phyloP scores from a whole-genome alignment of 2,797 vertebrate genomes.

The Danio choprae region DNA sequence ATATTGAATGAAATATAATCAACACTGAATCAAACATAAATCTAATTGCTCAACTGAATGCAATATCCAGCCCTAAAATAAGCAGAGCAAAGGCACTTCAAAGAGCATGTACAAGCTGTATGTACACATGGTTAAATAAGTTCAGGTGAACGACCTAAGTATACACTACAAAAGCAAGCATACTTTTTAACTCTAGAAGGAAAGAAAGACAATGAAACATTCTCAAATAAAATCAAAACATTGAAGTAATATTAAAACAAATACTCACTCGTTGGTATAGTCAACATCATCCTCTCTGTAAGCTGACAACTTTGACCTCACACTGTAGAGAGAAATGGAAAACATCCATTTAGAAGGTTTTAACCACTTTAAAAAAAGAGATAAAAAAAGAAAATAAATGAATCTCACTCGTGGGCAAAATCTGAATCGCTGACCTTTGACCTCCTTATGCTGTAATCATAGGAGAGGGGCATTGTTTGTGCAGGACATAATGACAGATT shows the following conservation, averaged over 20 bases:
- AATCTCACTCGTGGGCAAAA: neutral
- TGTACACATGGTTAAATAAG: no score
- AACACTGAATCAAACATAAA: no score
- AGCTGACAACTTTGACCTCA: slow-evolving; percentile 8
- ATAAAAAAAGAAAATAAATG: neutral
- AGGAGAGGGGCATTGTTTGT: neutral
- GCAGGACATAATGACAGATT: neutral
- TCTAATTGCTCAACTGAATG: no score
- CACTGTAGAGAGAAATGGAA: neutral
- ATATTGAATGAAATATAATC: no score
- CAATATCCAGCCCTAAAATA: no score
- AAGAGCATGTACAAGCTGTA: no score
- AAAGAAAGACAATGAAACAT: neutral
- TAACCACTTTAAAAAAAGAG: neutral
- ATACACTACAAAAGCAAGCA: no score
- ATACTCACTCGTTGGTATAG: slow-evolving; percentile 54
- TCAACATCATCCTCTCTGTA: slow-evolving; percentile 21
- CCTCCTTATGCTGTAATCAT: slow-evolving; percentile 51
- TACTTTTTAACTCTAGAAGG: no score
- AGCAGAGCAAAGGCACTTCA: no score
- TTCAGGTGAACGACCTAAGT: no score
- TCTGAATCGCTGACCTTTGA: neutral
- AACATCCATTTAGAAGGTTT: neutral
- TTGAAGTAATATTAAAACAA: neutral
- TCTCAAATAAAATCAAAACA: neutral